Base-by-base conservation (phyloP, 2,888 invertebrate genomes). In the Lasioglossum figueresi region DNA sequence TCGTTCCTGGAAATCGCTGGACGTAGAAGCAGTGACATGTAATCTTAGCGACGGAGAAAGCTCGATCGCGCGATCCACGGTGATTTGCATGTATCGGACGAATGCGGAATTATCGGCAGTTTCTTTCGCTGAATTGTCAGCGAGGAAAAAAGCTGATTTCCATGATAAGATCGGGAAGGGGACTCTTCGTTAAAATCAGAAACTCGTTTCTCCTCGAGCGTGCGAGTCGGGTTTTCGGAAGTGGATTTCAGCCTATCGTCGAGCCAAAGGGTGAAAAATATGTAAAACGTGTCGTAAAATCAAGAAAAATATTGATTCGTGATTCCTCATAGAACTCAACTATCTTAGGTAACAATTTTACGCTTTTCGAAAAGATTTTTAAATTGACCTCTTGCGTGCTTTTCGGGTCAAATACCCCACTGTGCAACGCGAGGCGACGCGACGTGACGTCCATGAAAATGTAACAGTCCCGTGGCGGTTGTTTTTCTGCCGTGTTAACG, bases 401-500 rank as follows among this genome's bases (percentile, higher is more conserved):
- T 23, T 52, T 52, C 52, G 10, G 23, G 52, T 23, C 52, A 23
- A 23, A 52, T 52, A 23, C 19, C 8, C 31, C 16, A 31, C 19
- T 16, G 63, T 79, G 80, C 48, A 77, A 40, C 71, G 80, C 48
- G 76, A 70, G 68, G 73, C 37, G 80, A 81, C 84, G 66, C 34
- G 74, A 34, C 79, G 84, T 66, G 79, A 68, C 68, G 66, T 12
- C 56, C 31, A 76, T 84, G 84, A 71, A 83, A 84, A 84, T 76
- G 83, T 37, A 75, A 52, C 77, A 34, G 66, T 45, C 59, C 48
- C 80, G 80, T 79, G 80, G 79, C 80, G 81, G 82, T 83, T 83
- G 90, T 90, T 88, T 90, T 85, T 86, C 84, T 70, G 80, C 48
- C 80, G 83, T 81, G 86, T 90, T 87, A 90, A 90, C 85, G 85